A percentile compares a stretch with the other conserved stretches of the same genome.
Conservation (phyloP, 1,140 invertebrate genomes). For the Aphaenogaster ashmeadi region DNA sequence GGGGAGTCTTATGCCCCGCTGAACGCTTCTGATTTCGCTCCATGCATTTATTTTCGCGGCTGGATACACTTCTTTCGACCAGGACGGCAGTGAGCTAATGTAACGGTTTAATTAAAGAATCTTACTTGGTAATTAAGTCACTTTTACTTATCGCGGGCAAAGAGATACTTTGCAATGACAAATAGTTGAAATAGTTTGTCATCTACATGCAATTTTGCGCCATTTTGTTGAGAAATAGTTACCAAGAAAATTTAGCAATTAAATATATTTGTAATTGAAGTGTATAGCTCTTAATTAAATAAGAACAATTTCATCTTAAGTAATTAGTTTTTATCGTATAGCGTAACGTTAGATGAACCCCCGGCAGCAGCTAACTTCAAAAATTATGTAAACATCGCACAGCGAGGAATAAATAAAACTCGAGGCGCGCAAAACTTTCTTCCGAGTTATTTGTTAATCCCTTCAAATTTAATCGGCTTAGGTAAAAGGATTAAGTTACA, state of each 20-base stretch:
- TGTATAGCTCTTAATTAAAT: neutral
- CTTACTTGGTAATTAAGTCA: constrained; percentile 58
- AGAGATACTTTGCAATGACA: constrained; percentile 30
- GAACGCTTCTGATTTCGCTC: constrained; percentile 10
- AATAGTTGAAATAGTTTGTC: constrained; percentile 39
- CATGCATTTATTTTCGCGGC: constrained; percentile 50
- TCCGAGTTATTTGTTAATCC: constrained; percentile 25
- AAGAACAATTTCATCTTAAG: neutral
- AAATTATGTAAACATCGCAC: neutral
- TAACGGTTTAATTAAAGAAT: constrained; percentile 62
- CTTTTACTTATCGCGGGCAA: constrained; percentile 34
- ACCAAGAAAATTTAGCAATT: neutral
- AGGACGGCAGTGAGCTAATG: constrained; percentile 25
- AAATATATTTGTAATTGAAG: neutral
- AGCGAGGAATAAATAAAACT: constrained; percentile 4
- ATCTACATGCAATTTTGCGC: neutral
- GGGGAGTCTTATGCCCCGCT: neutral
- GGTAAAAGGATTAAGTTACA: constrained; percentile 14
- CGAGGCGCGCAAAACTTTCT: neutral
- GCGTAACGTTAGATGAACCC: neutral
- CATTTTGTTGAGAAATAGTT: neutral
- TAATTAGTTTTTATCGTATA: neutral
- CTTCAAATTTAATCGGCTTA: constrained; percentile 39
- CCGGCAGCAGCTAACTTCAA: neutral
- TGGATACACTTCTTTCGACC: constrained; percentile 18